Evolutionary conservation across 2,888 invertebrate genomes (phyloP).

Genomic region (Coenonympha arcania): DNA sequence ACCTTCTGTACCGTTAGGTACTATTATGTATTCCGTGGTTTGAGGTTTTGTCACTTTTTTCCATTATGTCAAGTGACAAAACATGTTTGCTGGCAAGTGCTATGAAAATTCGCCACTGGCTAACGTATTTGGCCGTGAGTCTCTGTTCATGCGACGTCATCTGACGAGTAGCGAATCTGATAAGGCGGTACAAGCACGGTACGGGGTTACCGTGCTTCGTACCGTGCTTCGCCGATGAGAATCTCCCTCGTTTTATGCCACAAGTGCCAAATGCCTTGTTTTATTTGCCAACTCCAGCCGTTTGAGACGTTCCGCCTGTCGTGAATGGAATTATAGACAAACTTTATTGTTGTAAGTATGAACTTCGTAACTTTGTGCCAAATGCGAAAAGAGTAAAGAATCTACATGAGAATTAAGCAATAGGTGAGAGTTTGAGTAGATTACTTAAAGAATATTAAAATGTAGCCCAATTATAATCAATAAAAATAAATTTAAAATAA

Average conservation of each 20-base stretch:
- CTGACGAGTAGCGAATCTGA: constrained; percentile 31
- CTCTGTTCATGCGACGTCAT: constrained; percentile 22
- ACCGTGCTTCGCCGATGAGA: constrained; percentile 28
- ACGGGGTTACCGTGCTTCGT: constrained; percentile 30
- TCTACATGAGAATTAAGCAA: too few species aligned
- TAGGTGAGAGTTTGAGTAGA: neutral
- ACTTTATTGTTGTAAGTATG: neutral
- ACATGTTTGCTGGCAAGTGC: too few species aligned
- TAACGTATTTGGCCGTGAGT: constrained; percentile 17
- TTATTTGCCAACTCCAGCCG: constrained; percentile 25
- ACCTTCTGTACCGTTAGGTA: too few species aligned
- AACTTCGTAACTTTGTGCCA: neutral
- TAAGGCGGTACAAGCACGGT: constrained; percentile 26
- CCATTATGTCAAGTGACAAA: too few species aligned
- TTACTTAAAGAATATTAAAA: too few species aligned
- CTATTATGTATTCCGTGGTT: too few species aligned
- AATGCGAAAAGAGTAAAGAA: too few species aligned
- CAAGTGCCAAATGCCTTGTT: constrained; percentile 29
- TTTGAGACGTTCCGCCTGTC: constrained; percentile 12
- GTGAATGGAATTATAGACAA: constrained; percentile 1
- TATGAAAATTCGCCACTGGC: too few species aligned
- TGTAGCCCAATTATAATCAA: too few species aligned
- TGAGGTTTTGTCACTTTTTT: too few species aligned
- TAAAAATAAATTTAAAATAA: too few species aligned
- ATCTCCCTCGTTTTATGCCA: constrained; percentile 27